Conservation (phyloP, 2,797 vertebrate genomes). For the Lindbergichthys nudifrons region DNA sequence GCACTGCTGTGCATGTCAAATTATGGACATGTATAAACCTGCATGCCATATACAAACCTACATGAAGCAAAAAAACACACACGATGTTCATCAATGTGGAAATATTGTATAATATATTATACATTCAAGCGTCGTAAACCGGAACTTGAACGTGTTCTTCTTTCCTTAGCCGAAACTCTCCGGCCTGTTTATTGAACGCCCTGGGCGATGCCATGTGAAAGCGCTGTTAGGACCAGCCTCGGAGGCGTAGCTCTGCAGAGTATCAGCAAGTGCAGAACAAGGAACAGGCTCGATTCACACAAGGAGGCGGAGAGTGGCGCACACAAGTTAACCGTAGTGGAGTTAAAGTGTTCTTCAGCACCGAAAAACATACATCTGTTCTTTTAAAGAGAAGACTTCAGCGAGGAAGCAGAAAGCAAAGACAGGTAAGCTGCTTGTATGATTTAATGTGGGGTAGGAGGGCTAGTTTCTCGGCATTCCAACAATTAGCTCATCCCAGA, state of each 20-base stretch:
- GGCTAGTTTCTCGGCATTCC: neutral
- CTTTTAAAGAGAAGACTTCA: neutral
- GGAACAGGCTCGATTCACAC: slow-evolving; percentile 32
- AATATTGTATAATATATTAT: neutral
- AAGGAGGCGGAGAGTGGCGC: slow-evolving; percentile 17
- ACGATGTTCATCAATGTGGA: neutral
- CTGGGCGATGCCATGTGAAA: slow-evolving; percentile 56
- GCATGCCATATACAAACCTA: neutral
- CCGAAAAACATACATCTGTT: slow-evolving; percentile 12
- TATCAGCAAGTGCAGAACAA: slow-evolving; percentile 78
- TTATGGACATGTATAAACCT: neutral
- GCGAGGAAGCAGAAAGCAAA: slow-evolving; percentile 6
- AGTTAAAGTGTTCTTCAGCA: slow-evolving; percentile 12
- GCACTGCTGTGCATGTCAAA: neutral
- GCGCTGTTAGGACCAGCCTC: slow-evolving; percentile 56
- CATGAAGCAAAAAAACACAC: neutral
- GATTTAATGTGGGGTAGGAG: neutral
- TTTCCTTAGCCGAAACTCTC: slow-evolving; percentile 54
- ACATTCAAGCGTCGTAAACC: neutral
- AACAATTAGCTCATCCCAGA: neutral
- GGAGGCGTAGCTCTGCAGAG: slow-evolving; percentile 76
- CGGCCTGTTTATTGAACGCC: slow-evolving; percentile 17
- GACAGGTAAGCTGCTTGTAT: slow-evolving; percentile 54
- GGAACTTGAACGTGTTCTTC: slow-evolving; percentile 17
- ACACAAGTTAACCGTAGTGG: slow-evolving; percentile 9